A percentile compares a stretch with the other conserved stretches of the same genome.
Evolutionary conservation across 2,797 vertebrate genomes (phyloP).

Genomic region (Gymnothorax reevesii): DNA sequence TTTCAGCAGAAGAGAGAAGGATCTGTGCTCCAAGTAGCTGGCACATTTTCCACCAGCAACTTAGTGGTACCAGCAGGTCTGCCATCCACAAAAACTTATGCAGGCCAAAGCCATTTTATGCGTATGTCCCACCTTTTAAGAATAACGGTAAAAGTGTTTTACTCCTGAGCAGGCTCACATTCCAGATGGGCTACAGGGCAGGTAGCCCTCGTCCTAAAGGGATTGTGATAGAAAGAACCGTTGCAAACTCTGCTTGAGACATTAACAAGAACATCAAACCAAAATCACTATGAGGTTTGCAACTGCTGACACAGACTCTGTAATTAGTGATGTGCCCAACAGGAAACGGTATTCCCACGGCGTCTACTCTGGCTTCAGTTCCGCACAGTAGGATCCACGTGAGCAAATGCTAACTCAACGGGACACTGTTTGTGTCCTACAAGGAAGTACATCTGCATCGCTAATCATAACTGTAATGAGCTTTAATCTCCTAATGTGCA

Average conservation of each 20-base stretch:
- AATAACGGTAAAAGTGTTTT: not conserved
- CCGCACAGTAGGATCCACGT: conserved; percentile 38
- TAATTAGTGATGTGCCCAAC: conserved; percentile 48
- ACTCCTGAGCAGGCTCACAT: conserved; percentile 11
- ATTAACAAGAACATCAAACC: not conserved
- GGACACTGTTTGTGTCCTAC: conserved; percentile 47
- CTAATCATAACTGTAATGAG: conserved; percentile 60
- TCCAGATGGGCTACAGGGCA: not conserved
- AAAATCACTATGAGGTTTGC: not conserved
- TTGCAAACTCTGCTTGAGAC: not conserved
- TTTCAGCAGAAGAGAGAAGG: not conserved
- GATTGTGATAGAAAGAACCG: conserved; percentile 52
- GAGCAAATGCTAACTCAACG: conserved; percentile 40
- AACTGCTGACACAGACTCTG: conserved; percentile 32
- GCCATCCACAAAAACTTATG: not conserved
- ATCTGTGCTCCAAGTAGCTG: not conserved
- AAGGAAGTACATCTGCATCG: conserved; percentile 47
- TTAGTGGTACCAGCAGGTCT: not conserved
- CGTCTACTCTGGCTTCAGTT: conserved; percentile 54
- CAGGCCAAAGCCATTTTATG: not conserved
- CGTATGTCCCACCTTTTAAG: not conserved
- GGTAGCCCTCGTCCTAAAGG: conserved; percentile 7
- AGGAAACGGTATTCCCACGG: conserved; percentile 26
- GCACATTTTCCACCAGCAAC: not conserved
- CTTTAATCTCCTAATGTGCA: conserved; percentile 33